Evolutionary conservation across 2,113 vertebrate genomes (phyloP), one percentile per base, ranked within the genome.

Genomic region (Micronycteris hirsuta): DNA sequence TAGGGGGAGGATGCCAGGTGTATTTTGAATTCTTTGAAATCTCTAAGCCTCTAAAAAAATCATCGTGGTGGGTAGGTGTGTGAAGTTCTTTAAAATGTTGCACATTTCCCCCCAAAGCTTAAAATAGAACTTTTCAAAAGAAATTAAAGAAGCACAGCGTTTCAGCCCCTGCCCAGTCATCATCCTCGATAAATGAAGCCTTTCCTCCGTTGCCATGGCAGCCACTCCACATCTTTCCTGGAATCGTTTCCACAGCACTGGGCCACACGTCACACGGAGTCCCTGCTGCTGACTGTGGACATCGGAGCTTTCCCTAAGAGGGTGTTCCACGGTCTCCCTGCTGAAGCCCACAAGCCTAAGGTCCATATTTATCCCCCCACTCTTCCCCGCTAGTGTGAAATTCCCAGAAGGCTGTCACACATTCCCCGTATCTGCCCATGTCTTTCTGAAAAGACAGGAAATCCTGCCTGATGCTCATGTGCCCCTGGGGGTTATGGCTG

Each of bases 11-110:
- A 71, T n/a, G 88, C 63, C 80, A 93, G 77, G 47, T 20, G 33
- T 15, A 68, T 83, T 85, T 49, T 97, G 71, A 96, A 86, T 98
- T 98, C 97, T 97, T 94, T 97, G 97, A 98, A 98, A 95, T 95
- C 88, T 95, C 67, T 86, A 43, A 87, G 84, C 84, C 90, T 86
- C 95, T 92, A 93, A 95, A 93, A 92, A 41, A 56, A 74, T 26
- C 73, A 91, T 93, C 78, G 33, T 15, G 54, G n/a, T 56, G 89
- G 95, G 95, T 92, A 71, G 95, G 92, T 89, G 94, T 92, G 88
- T 81, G 92, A 93, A 91, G 78, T 47, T 86, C 28, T 92, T 86
- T 52, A 65, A 91, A 77, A 74, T 0, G 28, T 19, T 63, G 77
- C 43, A 13, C 41, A 33, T 89, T 96, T 92, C 52, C 67, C 81